phyloP scores from a whole-genome alignment of 2,113 vertebrate genomes.

The Saguinus imperator region DNA sequence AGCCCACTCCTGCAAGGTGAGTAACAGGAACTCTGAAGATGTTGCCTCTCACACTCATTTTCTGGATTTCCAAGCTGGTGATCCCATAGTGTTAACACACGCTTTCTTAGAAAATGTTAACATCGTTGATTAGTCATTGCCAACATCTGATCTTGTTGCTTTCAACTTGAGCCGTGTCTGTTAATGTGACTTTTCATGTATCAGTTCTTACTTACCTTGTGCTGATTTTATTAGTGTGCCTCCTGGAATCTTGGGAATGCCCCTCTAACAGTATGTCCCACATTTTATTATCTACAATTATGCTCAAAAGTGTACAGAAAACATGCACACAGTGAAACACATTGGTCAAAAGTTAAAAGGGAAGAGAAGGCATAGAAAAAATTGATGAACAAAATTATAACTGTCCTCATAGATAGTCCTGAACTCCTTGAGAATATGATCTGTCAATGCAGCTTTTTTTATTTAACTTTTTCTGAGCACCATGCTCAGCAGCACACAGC shows the following conservation, averaged over 20 bases:
- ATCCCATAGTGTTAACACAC: neutral
- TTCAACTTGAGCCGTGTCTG: neutral
- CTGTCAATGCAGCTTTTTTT: neutral
- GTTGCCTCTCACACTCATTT: neutral
- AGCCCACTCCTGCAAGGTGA: neutral
- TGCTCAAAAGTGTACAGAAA: neutral
- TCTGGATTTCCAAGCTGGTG: neutral
- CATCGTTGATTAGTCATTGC: neutral
- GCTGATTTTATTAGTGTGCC: neutral
- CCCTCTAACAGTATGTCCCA: neutral
- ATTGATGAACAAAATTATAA: neutral
- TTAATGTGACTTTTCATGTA: neutral
- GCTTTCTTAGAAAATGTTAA: neutral
- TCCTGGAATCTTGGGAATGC: neutral
- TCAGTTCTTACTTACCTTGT: neutral
- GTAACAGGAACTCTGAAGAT: neutral
- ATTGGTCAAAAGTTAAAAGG: slow-evolving; percentile 7
- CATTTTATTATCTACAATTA: neutral
- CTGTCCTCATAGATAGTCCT: neutral
- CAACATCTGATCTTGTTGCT: neutral
- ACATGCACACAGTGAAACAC: neutral
- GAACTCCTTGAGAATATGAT: neutral
- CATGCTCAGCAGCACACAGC: neutral
- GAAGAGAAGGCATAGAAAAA: neutral
- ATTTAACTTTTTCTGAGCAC: slow-evolving; percentile 15